Conservation (phyloP, 2,888 invertebrate species). For the Noctua comes region DNA sequence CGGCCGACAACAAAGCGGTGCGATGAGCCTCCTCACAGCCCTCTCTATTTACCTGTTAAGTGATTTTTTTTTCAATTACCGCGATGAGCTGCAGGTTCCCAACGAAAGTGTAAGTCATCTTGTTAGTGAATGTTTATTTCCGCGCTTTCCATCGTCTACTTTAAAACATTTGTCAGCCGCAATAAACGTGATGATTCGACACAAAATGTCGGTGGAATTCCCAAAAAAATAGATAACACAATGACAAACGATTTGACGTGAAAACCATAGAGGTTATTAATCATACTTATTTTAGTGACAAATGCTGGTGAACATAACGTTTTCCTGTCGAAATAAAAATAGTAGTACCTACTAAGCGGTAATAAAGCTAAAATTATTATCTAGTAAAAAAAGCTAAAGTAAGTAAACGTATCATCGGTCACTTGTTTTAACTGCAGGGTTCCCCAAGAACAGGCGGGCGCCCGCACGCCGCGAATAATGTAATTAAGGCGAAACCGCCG, state of each 20-base stretch:
- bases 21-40: constrained; percentile 77
- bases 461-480: constrained; percentile 87
- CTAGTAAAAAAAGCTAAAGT: constrained; percentile 59
- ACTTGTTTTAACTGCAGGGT: constrained; percentile 75
- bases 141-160: constrained; percentile 72
- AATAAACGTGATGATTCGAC: constrained; percentile 77
- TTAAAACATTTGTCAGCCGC: constrained; percentile 77
- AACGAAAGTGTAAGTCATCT: constrained; percentile 88
- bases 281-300: constrained; percentile 48
- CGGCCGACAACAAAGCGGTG: constrained; percentile 84
- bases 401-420: constrained; percentile 76
- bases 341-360: background rate
- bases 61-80: constrained; percentile 90
- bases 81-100: constrained; percentile 84
- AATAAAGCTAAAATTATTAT: constrained; percentile 40
- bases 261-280: constrained; percentile 48
- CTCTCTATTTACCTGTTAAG: constrained; percentile 88
- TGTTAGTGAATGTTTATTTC: constrained; percentile 86
- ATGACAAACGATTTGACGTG: constrained; percentile 44
- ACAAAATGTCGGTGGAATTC: constrained; percentile 60
- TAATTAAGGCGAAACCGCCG: constrained; percentile 90
- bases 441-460: constrained; percentile 74
- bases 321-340: background rate
- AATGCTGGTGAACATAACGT: constrained; percentile 4
- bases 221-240: constrained; percentile 48